Evolutionary conservation across 2,888 invertebrate genomes (phyloP).

Genomic region (Drosophila kanekoi): DNA sequence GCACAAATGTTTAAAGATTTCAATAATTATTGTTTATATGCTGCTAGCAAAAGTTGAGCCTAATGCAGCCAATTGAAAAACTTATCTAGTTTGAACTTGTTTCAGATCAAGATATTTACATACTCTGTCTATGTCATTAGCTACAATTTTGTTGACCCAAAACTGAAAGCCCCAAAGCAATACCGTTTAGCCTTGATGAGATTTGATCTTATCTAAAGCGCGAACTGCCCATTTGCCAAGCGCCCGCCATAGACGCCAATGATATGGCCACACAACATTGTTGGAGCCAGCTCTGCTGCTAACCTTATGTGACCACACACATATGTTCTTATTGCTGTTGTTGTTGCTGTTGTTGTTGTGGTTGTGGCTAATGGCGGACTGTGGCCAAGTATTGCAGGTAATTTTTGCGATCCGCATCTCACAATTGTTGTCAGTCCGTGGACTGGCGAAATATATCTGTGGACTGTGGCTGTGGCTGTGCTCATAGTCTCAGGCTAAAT

Average conservation of each 20-base stretch:
- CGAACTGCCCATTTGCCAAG: slow-evolving; percentile 55
- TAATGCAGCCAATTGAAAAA: slow-evolving; percentile 5
- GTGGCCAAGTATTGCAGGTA: slow-evolving; percentile 65
- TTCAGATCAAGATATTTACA: slow-evolving; percentile 2
- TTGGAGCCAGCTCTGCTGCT: slow-evolving; percentile 3
- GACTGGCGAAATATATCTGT: slow-evolving; percentile 7
- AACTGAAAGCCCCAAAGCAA: slow-evolving; percentile 10
- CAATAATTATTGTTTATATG: too few species aligned
- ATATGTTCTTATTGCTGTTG: too few species aligned
- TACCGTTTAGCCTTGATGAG: slow-evolving; percentile 33
- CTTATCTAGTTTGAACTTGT: slow-evolving; percentile 1
- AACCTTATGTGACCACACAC: slow-evolving; percentile 25
- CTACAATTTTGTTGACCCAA: slow-evolving; percentile 38
- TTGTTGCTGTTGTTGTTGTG: slow-evolving; percentile 20
- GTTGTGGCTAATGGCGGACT: slow-evolving; percentile 45
- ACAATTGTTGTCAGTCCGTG: slow-evolving; percentile 56
- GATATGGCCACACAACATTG: too few species aligned
- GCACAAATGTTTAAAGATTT: too few species aligned
- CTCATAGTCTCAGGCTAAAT: slow-evolving; percentile 42
- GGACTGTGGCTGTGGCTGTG: not conserved
- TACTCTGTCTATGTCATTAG: slow-evolving; percentile 16
- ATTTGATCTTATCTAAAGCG: slow-evolving; percentile 61
- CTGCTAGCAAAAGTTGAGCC: too few species aligned
- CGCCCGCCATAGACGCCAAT: not conserved
- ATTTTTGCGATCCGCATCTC: slow-evolving; percentile 71